phyloP scores from a whole-genome alignment of 1,140 invertebrate genomes.

The Cyphomyrmex costatus region DNA sequence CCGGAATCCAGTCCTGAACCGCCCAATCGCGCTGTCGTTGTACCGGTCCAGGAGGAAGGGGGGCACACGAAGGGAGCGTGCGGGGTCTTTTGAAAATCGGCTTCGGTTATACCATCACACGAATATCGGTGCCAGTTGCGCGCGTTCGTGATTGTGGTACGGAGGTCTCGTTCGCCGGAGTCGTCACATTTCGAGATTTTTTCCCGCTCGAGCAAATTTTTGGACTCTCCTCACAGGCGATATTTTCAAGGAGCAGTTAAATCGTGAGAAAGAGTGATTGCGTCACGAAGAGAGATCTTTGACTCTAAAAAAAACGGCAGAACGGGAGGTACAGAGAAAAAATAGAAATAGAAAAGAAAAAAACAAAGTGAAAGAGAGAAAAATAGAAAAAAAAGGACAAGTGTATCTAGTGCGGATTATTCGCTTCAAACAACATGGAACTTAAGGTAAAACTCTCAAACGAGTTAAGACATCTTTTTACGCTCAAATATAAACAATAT shows the following conservation, averaged over 20 bases:
- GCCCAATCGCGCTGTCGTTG: neutral
- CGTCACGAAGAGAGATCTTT: neutral
- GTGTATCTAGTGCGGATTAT: neutral
- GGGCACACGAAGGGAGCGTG: neutral
- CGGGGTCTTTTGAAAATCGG: conserved; percentile 71
- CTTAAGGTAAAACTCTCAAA: conserved; percentile 45
- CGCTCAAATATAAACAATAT: neutral
- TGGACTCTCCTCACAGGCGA: neutral
- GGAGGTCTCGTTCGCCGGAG: conserved; percentile 5
- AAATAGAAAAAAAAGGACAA: neutral
- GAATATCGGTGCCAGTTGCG: conserved; percentile 63
- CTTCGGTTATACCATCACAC: conserved; percentile 56
- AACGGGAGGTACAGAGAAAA: neutral
- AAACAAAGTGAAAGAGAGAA: too few species aligned
- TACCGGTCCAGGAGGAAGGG: conserved; percentile 23
- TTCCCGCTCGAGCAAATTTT: conserved; percentile 4
- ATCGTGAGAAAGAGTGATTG: neutral
- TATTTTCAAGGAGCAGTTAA: neutral
- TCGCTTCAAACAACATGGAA: conserved; percentile 8
- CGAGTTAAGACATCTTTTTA: conserved; percentile 13
- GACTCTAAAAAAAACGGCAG: neutral
- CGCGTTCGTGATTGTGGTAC: conserved; percentile 60
- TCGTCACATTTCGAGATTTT: neutral
- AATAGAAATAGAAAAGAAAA: too few species aligned
- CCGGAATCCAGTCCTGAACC: conserved; percentile 22